A percentile compares a stretch with the other conserved stretches of the same genome.
Conservation (phyloP, 37 sponge, comb jelly and placozoan genomes). For the Tethya wilhelma region DNA sequence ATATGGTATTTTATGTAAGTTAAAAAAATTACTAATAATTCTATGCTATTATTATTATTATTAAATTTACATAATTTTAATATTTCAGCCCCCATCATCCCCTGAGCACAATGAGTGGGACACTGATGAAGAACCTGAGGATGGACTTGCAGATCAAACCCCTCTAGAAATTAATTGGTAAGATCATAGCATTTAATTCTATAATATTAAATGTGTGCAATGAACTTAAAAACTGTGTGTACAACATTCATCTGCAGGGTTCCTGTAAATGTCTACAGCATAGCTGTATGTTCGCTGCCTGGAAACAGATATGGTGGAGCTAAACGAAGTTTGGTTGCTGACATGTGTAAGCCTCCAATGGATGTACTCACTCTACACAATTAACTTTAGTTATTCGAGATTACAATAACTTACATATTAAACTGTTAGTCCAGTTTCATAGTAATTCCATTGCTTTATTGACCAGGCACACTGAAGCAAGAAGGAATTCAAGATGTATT, state of each 20-base stretch:
- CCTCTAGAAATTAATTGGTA: conserved; percentile 78
- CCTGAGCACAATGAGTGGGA: conserved; percentile 54
- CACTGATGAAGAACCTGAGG: conserved; percentile 76
- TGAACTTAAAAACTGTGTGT: neutral
- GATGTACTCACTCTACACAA: neutral
- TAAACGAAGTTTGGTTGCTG: conserved; percentile 71
- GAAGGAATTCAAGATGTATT: conserved; percentile 70
- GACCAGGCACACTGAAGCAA: conserved; percentile 51
- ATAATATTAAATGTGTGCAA: neutral
- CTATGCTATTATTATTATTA: too few relatives aligned
- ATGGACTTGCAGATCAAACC: conserved; percentile 77
- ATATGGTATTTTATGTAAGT: too few relatives aligned
- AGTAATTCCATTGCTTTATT: neutral
- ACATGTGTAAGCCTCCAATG: conserved; percentile 50
- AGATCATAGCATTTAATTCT: neutral
- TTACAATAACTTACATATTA: neutral
- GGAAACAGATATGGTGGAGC: conserved; percentile 54
- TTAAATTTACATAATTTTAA: neutral
- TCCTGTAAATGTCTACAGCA: conserved; percentile 7
- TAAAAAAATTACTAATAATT: too few relatives aligned
- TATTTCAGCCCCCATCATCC: conserved; percentile 42
- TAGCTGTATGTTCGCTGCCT: conserved; percentile 58
- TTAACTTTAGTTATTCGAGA: neutral
- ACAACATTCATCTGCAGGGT: conserved; percentile 25
- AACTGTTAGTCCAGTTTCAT: neutral